Conservation (phyloP, 2,888 invertebrate species). For the Athalia circularis region DNA sequence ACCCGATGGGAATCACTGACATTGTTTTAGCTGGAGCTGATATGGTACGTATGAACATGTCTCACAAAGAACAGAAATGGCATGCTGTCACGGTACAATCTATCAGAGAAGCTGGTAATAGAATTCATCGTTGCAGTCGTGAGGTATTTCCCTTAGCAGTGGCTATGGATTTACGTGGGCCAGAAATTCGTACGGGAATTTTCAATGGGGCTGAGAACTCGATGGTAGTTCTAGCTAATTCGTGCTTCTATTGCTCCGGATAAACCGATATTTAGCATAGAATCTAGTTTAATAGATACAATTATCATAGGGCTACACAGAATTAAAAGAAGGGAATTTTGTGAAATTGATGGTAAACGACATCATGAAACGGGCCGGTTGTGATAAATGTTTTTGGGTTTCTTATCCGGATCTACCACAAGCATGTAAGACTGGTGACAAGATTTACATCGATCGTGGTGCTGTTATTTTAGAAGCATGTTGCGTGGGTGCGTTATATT, state of each 20-base stretch:
- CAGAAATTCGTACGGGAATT: slow-evolving; percentile 62
- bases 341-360: slow-evolving; percentile 54
- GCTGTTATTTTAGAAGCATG: slow-evolving; percentile 52
- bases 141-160: slow-evolving; percentile 75
- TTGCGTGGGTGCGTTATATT: slow-evolving; percentile 52
- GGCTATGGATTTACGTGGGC: slow-evolving; percentile 60
- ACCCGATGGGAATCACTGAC: slow-evolving; percentile 54
- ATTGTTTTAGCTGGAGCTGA: slow-evolving; percentile 58
- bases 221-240: slow-evolving; percentile 48
- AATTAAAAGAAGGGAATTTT: slow-evolving; percentile 50
- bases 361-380: slow-evolving; percentile 52
- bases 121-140: slow-evolving; percentile 50
- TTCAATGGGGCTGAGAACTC: slow-evolving; percentile 55
- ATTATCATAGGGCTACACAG: slow-evolving; percentile 53
- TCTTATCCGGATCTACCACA: slow-evolving; percentile 55
- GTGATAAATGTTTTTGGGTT: slow-evolving; percentile 55
- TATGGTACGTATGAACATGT: slow-evolving; percentile 58
- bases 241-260: neutral
- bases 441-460: slow-evolving; percentile 58
- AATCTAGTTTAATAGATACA: neutral
- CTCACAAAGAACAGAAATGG: slow-evolving; percentile 57
- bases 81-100: slow-evolving; percentile 55
- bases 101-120: slow-evolving; percentile 56
- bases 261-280: neutral
- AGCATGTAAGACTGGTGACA: slow-evolving; percentile 55